Conservation (phyloP, 2,113 vertebrate genomes). For the Elephantulus edwardii region DNA sequence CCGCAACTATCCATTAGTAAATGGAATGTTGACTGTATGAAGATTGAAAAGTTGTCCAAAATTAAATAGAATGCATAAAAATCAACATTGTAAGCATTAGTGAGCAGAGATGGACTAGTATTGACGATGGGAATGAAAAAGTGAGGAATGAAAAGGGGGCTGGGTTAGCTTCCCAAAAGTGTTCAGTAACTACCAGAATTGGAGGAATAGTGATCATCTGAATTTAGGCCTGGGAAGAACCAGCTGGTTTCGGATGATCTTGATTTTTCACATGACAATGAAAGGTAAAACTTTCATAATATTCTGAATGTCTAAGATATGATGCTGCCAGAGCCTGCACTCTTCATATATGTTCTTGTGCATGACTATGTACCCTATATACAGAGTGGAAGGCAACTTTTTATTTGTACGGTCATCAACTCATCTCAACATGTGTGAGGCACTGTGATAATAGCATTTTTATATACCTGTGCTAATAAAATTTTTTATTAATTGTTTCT, state of each 20-base stretch:
- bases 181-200: neutral
- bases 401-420: accelerated
- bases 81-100: no score
- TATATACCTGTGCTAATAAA: no score
- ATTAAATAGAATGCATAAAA: no score
- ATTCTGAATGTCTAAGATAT: neutral
- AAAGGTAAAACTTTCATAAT: neutral
- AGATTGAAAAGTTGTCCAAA: no score
- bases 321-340: neutral
- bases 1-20: no score
- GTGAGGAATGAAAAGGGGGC: no score
- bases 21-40: no score
- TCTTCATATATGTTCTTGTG: neutral
- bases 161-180: neutral
- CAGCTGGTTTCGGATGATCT: neutral
- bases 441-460: neutral
- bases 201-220: neutral
- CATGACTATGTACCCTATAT: accelerated
- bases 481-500: neutral
- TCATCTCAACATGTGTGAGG: neutral
- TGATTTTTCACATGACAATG: neutral
- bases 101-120: no score
- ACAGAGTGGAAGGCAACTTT: neutral
- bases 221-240: neutral
- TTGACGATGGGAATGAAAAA: no score